Evolutionary conservation across 2,797 vertebrate species (phyloP).

Genomic region (Falco novaeseelandiae): DNA sequence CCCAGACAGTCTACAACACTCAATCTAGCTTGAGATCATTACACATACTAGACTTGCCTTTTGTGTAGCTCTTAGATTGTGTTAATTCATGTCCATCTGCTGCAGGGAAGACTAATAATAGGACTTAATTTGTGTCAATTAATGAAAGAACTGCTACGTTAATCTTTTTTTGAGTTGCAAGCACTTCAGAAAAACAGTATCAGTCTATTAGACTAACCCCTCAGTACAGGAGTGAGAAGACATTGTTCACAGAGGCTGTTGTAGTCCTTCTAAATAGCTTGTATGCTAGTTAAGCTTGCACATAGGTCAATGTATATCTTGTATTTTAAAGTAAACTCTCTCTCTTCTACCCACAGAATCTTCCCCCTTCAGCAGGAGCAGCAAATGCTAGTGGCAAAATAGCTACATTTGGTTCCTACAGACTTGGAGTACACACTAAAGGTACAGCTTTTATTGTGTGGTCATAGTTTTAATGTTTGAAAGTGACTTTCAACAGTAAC

Average conservation of each 20-base stretch:
- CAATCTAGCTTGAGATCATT: not conserved
- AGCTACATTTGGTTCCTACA: constrained; percentile 98
- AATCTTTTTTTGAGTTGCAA: not conserved
- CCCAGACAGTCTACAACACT: not conserved
- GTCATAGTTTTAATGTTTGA: not conserved
- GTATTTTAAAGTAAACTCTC: not conserved
- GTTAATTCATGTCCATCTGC: not conserved
- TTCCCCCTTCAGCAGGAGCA: constrained; percentile 84
- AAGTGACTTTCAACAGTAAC: not conserved
- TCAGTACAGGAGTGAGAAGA: not conserved
- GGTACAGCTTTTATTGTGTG: constrained; percentile 76
- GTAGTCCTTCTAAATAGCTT: not conserved
- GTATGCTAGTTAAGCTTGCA: not conserved
- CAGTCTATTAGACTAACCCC: not conserved
- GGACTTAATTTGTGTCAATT: not conserved
- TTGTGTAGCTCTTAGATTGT: not conserved
- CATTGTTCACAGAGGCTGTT: not conserved
- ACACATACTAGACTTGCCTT: not conserved
- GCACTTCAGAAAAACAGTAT: not conserved
- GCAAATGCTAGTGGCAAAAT: constrained; percentile 92
- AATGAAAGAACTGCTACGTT: not conserved
- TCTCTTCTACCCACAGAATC: constrained; percentile 80
- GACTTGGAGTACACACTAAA: constrained; percentile 97
- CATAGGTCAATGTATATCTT: not conserved
- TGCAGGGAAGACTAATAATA: not conserved